These are phyloP conservation scores for Siniperca obscura DNA, from an alignment of 2,797 vertebrate species.

Conservation along the genomic window DNA sequence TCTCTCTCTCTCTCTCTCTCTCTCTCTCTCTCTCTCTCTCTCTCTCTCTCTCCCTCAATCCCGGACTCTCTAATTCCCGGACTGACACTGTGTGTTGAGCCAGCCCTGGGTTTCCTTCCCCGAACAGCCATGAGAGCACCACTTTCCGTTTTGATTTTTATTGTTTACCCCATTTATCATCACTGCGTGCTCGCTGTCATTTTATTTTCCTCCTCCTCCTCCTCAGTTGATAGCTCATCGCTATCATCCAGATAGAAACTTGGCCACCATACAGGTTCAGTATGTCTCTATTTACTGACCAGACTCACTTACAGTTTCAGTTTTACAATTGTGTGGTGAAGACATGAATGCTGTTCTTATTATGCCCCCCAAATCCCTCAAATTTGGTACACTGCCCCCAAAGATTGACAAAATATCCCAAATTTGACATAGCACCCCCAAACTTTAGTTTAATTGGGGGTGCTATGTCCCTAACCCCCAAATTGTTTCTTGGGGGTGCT, in stretches of 20 bases:
- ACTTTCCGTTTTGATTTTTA: slow-evolving; percentile 13
- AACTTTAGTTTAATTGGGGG: too few species aligned
- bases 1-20: slow-evolving; percentile 5
- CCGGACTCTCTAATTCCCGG: slow-evolving; percentile 48
- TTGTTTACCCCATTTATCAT: neutral
- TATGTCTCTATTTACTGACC: slow-evolving; percentile 68
- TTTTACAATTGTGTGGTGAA: neutral
- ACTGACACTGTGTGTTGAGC: slow-evolving; percentile 31
- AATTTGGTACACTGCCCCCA: neutral
- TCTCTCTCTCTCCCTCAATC: neutral
- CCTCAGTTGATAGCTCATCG: neutral
- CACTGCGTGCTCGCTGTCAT: neutral
- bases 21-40: neutral
- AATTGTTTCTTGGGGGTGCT: neutral
- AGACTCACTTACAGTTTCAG: slow-evolving; percentile 46
- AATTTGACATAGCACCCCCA: too few species aligned
- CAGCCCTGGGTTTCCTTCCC: slow-evolving; percentile 57
- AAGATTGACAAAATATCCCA: too few species aligned
- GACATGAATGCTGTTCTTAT: neutral
- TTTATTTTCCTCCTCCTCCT: neutral
- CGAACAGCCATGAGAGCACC: slow-evolving; percentile 37
- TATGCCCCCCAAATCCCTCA: neutral
- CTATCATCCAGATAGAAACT: neutral
- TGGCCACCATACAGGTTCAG: slow-evolving; percentile 49
- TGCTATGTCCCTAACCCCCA: neutral